Evolutionary conservation across 2,113 vertebrate species (phyloP), one percentile per base, ranked within the genome.

Genomic region (Chinchilla lanigera): DNA sequence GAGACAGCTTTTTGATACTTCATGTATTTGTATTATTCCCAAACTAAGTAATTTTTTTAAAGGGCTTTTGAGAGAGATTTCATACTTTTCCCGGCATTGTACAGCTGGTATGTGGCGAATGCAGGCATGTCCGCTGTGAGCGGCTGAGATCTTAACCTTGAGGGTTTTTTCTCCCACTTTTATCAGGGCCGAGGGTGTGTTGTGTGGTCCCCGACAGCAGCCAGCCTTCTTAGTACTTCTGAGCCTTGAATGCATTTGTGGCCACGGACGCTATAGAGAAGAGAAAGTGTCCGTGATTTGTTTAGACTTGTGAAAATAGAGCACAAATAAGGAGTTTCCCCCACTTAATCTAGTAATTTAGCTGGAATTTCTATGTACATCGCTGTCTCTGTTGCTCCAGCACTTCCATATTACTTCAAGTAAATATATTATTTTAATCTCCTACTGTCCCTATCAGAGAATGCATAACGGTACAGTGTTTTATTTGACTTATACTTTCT

Each of bases 401-500:
- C 1, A 77, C 60, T 97, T 50, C 52, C 35, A 35, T 69, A 41
- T 44, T 56, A 58, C 91, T 92, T 60, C 75, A 84, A 88, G 82
- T 38, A 85, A 98, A 82, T 24, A 81, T 22, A 87, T 6, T 67
- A 80, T 94, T 86, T 56, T 69, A 71, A 81, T 97, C 93, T 35
- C 28, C 61, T 65, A 63, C 30, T 97, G 75, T 97, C 91, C 93
- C n/a, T 78, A 95, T 97, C 82, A 93, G 86, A 88, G 33, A 67
- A 47, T 95, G 94, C 93, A 35, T 95, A 96, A 95, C 90, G 87
- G 92, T 58, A 63, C 9, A 58, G 2, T 56, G 95, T 97, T 97
- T 98, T 97, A 86, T 89, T 98, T 96, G 96, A 93, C 96, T 86
- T 96, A 94, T 95, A 82, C 16, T 56, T 95, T 97, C 73, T 86